Evolutionary conservation across 1,140 invertebrate species (phyloP).

Genomic region (Drosophila lowei): DNA sequence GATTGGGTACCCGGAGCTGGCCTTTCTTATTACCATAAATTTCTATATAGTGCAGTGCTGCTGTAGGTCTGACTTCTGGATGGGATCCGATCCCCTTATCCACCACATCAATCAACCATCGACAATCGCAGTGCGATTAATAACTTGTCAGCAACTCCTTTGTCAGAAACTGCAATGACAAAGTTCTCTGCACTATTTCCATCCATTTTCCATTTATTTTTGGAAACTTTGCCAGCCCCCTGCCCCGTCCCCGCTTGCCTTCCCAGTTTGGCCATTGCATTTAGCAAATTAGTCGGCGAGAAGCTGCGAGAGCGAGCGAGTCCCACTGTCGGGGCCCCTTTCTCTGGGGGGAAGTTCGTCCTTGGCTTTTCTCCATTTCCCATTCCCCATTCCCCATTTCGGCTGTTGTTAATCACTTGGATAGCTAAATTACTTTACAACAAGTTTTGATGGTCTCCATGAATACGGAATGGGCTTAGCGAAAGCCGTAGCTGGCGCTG

Average conservation of each 20-base stretch:
- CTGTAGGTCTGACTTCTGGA: too few relatives aligned
- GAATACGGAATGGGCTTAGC: constrained; percentile 63
- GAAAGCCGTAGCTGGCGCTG: constrained; percentile 17
- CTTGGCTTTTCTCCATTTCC: constrained; percentile 52
- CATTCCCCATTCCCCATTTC: constrained; percentile 16
- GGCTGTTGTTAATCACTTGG: constrained; percentile 69
- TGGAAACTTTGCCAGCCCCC: constrained; percentile 24
- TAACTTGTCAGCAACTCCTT: constrained; percentile 77
- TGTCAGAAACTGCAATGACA: constrained; percentile 63
- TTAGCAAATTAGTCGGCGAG: constrained; percentile 68
- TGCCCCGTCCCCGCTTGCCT: background rate
- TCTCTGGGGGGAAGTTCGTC: constrained; percentile 41
- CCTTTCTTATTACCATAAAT: too few relatives aligned
- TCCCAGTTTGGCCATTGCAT: constrained; percentile 63
- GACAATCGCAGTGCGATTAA: constrained; percentile 56
- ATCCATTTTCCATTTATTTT: constrained; percentile 52
- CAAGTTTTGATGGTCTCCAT: constrained; percentile 74
- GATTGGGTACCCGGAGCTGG: too few relatives aligned
- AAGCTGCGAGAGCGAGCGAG: background rate
- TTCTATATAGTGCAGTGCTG: too few relatives aligned
- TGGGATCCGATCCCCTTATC: constrained; percentile 42
- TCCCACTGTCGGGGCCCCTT: too few relatives aligned
- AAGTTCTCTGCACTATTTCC: constrained; percentile 39
- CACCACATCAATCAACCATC: constrained; percentile 66
- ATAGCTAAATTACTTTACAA: constrained; percentile 77